Conservation (phyloP, 2,113 vertebrate genomes). For the Malurus elegans region DNA sequence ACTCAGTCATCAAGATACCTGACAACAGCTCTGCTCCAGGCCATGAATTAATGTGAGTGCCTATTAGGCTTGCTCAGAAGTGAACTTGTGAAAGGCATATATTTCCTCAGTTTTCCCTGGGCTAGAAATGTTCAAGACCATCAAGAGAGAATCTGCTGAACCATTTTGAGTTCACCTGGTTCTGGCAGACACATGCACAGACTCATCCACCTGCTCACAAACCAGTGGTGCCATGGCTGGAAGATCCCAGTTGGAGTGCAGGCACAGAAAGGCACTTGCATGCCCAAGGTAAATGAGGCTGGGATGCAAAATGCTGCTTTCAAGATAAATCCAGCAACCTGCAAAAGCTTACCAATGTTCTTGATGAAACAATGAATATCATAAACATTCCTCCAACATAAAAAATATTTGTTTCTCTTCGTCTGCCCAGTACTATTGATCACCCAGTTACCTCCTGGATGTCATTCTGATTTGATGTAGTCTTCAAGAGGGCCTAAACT, state of each 20-base stretch:
- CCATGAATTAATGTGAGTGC: not conserved
- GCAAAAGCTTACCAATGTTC: not conserved
- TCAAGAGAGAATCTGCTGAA: not conserved
- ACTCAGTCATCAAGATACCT: not conserved
- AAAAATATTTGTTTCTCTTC: not conserved
- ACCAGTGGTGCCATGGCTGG: too few species aligned
- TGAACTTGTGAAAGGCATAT: not conserved
- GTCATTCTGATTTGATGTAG: not conserved
- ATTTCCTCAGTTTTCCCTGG: not conserved
- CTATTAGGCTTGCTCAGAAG: not conserved
- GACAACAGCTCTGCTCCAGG: not conserved
- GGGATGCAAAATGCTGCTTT: not conserved
- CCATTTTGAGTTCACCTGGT: not conserved
- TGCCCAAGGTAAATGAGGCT: not conserved
- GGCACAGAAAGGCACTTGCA: not conserved
- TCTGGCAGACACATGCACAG: not conserved
- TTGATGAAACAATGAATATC: not conserved
- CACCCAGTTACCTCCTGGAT: not conserved
- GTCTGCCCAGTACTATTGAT: not conserved
- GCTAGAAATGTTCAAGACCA: not conserved
- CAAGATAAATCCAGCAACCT: not conserved
- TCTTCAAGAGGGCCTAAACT: not conserved
- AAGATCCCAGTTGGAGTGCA: not conserved
- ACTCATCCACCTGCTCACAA: not conserved
- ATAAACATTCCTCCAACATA: not conserved